Conservation (phyloP, 1,140 invertebrate genomes). For the Aricia agestis region DNA sequence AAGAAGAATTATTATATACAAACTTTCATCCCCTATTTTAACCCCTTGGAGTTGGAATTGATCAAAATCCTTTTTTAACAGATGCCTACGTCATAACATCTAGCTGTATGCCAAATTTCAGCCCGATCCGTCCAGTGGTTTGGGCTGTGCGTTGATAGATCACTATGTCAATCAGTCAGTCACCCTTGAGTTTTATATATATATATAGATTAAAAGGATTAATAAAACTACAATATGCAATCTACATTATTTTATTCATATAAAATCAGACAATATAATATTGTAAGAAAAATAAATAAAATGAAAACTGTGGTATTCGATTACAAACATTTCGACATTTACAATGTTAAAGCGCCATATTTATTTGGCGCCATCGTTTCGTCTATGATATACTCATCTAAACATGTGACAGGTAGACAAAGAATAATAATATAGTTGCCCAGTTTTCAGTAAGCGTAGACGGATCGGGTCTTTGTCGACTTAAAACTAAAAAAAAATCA, state of each 20-base stretch:
- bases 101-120: no score
- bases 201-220: no score
- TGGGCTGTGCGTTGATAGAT: no score
- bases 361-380: not conserved
- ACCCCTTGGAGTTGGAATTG: no score
- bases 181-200: no score
- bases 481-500: not conserved
- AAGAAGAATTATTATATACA: no score
- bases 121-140: no score
- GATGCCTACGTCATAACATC: no score
- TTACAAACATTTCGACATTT: not conserved
- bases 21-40: no score
- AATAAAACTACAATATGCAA: not conserved
- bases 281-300: not conserved
- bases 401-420: not conserved
- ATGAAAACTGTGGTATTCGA: not conserved
- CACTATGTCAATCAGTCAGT: no score
- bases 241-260: not conserved
- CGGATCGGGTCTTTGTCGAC: constrained; percentile 1
- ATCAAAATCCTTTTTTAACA: no score
- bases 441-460: constrained; percentile 8
- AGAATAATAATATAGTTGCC: constrained; percentile 1
- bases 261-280: not conserved
- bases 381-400: not conserved
- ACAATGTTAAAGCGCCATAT: not conserved